Conservation (phyloP, 2,797 vertebrate genomes). For the Eulemur mongoz region DNA sequence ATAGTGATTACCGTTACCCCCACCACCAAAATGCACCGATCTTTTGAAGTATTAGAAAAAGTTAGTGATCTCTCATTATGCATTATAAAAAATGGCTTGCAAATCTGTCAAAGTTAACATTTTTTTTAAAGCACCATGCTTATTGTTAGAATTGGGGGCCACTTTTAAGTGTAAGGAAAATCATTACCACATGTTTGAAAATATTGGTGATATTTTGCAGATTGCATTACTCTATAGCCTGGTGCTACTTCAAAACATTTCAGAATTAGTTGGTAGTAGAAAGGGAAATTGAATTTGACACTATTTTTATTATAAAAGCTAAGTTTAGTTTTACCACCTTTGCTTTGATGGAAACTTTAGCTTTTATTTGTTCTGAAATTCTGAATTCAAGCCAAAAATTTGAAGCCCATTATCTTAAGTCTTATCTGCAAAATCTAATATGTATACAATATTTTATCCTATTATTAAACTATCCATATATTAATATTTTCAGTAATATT, state of each 20-base stretch:
- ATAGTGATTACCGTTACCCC: not conserved
- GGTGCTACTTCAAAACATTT: constrained; percentile 90
- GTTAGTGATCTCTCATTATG: constrained; percentile 85
- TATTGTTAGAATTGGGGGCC: constrained; percentile 84
- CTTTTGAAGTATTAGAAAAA: constrained; percentile 82
- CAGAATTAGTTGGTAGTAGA: constrained; percentile 85
- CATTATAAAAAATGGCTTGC: constrained; percentile 84
- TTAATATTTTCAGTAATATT: not conserved
- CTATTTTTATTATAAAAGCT: constrained; percentile 92
- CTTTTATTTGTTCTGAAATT: constrained; percentile 47
- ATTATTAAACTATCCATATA: not conserved
- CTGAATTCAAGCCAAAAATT: constrained; percentile 44
- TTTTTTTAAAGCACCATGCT: constrained; percentile 84
- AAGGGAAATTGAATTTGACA: constrained; percentile 93
- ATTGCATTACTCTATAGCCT: constrained; percentile 84
- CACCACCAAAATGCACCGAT: not conserved
- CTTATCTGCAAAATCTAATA: not conserved
- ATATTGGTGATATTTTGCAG: constrained; percentile 90
- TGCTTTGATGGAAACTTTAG: constrained; percentile 68
- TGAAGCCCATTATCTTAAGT: constrained; percentile 1
- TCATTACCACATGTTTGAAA: constrained; percentile 94
- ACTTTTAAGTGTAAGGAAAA: constrained; percentile 92
- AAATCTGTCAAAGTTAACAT: constrained; percentile 89
- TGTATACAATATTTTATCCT: not conserved
- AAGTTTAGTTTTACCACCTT: constrained; percentile 84